Evolutionary conservation across 2,113 vertebrate genomes (phyloP).

Genomic region (Myiozetetes cayanensis): DNA sequence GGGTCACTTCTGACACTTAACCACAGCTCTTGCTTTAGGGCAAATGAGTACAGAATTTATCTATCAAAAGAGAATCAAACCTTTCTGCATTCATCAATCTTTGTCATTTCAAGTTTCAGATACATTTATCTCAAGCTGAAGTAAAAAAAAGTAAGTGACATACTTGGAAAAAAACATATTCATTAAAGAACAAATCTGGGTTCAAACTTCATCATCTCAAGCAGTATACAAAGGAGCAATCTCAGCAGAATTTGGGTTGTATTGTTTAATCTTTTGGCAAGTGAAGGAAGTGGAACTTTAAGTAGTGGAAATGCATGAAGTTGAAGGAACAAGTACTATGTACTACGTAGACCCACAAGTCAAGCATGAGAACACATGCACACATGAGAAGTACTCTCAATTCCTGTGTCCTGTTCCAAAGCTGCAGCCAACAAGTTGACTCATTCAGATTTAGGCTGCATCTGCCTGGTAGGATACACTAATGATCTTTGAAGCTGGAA

Average conservation of each 20-base stretch:
- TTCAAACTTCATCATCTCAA: background rate
- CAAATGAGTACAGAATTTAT: background rate
- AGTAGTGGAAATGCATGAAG: background rate
- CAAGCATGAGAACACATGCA: background rate
- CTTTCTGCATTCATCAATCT: background rate
- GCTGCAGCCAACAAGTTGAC: background rate
- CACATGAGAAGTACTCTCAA: background rate
- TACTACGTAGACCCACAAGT: background rate
- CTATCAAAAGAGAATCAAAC: background rate
- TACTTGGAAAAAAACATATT: background rate
- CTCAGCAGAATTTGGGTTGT: background rate
- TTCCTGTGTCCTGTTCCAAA: background rate
- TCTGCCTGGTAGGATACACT: background rate
- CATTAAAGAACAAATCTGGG: background rate
- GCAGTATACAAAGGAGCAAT: background rate
- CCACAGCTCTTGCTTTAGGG: background rate
- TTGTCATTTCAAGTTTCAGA: background rate
- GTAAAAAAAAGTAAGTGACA: background rate
- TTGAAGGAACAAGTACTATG: background rate
- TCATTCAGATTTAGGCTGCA: background rate
- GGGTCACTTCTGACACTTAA: background rate
- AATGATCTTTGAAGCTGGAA: background rate
- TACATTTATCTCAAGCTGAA: background rate
- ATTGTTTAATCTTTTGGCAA: background rate
- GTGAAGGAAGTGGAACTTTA: background rate